A percentile compares a stretch with the other conserved stretches of the same genome.
Evolutionary conservation across 2,113 vertebrate genomes (phyloP).

Genomic region (Columbina picui): DNA sequence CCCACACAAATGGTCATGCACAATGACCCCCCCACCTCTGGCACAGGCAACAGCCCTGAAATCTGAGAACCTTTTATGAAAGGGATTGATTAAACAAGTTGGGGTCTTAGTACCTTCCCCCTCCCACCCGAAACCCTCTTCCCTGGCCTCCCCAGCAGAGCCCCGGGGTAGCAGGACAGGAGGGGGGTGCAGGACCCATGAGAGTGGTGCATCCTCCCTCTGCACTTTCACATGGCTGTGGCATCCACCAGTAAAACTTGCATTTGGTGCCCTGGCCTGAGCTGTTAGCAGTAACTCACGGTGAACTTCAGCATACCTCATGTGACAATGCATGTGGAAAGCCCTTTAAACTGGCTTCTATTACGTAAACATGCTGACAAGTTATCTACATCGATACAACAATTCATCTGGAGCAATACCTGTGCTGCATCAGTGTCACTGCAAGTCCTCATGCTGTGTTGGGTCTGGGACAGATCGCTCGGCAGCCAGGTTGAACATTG

Average conservation of each 20-base stretch:
- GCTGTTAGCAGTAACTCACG: not conserved
- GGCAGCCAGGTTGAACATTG: not conserved
- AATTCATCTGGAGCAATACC: not conserved
- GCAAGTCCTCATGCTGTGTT: not conserved
- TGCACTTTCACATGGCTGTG: not conserved
- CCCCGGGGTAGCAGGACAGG: not conserved
- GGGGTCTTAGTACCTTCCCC: too few species aligned
- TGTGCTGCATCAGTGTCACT: not conserved
- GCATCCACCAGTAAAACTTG: not conserved
- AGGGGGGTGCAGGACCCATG: not conserved
- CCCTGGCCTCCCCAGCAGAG: not conserved
- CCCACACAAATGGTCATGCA: not conserved
- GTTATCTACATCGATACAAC: fast-evolving
- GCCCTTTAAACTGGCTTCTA: not conserved
- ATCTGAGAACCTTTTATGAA: not conserved
- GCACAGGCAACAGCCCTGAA: not conserved
- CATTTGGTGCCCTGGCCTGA: not conserved
- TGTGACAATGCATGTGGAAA: fast-evolving
- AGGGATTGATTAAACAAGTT: not conserved
- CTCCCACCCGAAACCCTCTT: fast-evolving
- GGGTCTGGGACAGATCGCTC: not conserved
- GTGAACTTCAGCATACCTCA: not conserved
- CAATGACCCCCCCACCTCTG: not conserved
- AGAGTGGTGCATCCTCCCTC: not conserved
- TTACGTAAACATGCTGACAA: not conserved